Percentiles rank a stretch among this genome's conserved stretches.
Conservation (phyloP, 2,113 vertebrate species). For the Nycticebus coucang region DNA sequence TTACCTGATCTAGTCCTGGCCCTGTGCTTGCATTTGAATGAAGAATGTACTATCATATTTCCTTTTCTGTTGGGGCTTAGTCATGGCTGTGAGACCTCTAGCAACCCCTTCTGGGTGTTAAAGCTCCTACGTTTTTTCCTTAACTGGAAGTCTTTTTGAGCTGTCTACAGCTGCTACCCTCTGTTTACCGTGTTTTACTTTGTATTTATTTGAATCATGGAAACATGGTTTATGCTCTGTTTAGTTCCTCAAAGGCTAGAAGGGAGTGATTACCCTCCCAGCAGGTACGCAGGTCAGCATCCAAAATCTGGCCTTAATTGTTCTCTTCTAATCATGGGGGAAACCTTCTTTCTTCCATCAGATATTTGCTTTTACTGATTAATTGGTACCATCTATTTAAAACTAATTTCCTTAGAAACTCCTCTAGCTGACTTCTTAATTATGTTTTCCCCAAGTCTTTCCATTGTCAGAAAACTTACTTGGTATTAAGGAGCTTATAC, state of each 20-base stretch:
- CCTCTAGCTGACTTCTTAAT: conserved; percentile 64
- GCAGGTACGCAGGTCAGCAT: not conserved
- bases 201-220: not conserved
- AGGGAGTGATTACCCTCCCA: not conserved
- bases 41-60: not conserved
- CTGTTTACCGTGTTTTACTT: not conserved
- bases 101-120: not conserved
- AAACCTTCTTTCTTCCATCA: conserved; percentile 24
- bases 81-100: not conserved
- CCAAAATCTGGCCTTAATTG: not conserved
- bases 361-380: conserved; percentile 67
- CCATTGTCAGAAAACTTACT: conserved; percentile 49
- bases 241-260: conserved; percentile 31
- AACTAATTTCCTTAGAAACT: conserved; percentile 69
- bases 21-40: conserved; percentile 3
- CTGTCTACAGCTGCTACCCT: not conserved
- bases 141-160: not conserved
- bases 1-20: not conserved
- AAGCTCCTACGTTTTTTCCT: not conserved
- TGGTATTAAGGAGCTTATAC: conserved; percentile 37
- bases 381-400: conserved; percentile 67
- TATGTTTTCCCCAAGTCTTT: conserved; percentile 33
- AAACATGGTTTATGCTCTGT: conserved; percentile 47
- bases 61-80: not conserved
- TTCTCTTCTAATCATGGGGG: conserved; percentile 42